phyloP scores from a whole-genome alignment of 2,113 vertebrate genomes.

The Diadophis punctatus region DNA sequence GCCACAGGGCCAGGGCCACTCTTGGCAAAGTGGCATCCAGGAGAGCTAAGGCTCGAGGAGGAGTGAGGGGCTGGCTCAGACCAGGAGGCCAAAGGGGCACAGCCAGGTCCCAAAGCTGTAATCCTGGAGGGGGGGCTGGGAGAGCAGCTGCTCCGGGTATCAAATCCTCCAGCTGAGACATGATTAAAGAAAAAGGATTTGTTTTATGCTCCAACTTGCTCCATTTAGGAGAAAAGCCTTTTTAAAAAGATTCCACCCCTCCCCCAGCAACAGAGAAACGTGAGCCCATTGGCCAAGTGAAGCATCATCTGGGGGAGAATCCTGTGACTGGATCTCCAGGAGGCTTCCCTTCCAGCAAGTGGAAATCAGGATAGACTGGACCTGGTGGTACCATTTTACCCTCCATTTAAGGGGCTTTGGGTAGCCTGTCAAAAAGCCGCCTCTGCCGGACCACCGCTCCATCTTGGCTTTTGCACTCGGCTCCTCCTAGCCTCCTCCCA shows the following conservation, averaged over 20 bases:
- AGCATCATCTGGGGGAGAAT: neutral
- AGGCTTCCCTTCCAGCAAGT: neutral
- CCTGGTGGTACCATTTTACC: neutral
- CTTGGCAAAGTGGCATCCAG: neutral
- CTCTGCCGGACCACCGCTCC: neutral
- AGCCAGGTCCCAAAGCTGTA: neutral
- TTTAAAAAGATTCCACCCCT: neutral
- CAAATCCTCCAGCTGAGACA: neutral
- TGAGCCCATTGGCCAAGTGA: neutral
- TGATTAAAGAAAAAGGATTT: neutral
- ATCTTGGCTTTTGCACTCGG: no score
- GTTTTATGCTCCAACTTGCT: neutral
- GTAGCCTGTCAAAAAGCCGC: neutral
- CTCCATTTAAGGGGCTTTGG: neutral
- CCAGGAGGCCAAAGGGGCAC: neutral
- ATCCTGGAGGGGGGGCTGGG: neutral
- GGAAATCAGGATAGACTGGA: neutral
- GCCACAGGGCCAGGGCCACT: neutral
- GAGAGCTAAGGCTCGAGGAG: neutral
- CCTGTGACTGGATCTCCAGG: neutral
- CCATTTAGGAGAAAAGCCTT: neutral
- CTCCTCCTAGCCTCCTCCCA: no score
- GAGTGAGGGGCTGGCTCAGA: neutral
- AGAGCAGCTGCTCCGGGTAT: neutral
- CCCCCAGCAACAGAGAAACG: neutral